A percentile compares a stretch with the other conserved stretches of the same genome.
phyloP scores from a whole-genome alignment of 2,797 vertebrate genomes.

The Sebastes cheni region DNA sequence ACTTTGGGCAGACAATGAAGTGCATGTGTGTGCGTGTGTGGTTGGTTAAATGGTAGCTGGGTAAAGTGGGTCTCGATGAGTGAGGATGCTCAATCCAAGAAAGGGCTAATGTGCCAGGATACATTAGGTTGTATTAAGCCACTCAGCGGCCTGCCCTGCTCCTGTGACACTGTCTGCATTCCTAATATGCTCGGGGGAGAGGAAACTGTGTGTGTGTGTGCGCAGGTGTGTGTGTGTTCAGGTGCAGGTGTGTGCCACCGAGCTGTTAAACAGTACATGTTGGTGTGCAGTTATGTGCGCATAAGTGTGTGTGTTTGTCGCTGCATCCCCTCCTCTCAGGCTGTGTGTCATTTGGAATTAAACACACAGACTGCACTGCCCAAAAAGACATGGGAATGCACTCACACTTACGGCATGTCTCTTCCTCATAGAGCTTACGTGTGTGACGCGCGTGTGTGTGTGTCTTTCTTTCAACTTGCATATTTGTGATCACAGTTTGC shows the following conservation, averaged over 20 bases:
- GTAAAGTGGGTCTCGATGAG: constrained; percentile 52
- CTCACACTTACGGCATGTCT: constrained; percentile 57
- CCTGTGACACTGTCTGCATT: constrained; percentile 71
- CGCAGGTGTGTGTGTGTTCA: not conserved
- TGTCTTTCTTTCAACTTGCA: not conserved
- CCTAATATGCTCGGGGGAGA: constrained; percentile 42
- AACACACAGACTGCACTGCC: constrained; percentile 62
- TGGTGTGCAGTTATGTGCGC: constrained; percentile 15
- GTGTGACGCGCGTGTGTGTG: not conserved
- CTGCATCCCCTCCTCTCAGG: constrained; percentile 20
- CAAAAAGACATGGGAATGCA: constrained; percentile 78
- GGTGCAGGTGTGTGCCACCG: constrained; percentile 20
- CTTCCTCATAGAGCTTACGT: not conserved
- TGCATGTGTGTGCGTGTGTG: not conserved
- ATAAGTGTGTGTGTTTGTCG: constrained; percentile 8
- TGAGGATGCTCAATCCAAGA: constrained; percentile 62
- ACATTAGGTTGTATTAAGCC: constrained; percentile 72
- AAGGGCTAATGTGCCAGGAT: constrained; percentile 68
- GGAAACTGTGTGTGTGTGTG: constrained; percentile 23
- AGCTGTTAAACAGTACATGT: constrained; percentile 34
- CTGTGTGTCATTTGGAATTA: constrained; percentile 68
- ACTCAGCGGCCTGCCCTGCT: constrained; percentile 62
- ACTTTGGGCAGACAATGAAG: constrained; percentile 13
- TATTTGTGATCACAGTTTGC: not conserved
- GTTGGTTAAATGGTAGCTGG: constrained; percentile 6